Evolutionary conservation across 2,888 invertebrate genomes (phyloP), one percentile per base, ranked within the genome.

Genomic region (Uloborus plumipes): DNA sequence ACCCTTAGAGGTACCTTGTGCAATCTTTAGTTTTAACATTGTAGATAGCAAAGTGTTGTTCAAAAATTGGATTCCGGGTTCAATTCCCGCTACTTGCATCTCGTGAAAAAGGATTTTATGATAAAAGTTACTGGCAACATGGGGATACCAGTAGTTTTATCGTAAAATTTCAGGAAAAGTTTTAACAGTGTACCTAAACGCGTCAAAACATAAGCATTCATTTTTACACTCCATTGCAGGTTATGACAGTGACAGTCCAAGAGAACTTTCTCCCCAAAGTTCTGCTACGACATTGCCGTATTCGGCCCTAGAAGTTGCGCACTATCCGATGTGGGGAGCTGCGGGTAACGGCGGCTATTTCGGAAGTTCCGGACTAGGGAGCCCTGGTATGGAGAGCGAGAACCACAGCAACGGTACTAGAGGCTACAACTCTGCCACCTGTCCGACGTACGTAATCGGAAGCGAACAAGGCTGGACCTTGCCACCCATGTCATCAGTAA

Each of bases 281-380:
- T 71, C 18, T 18, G 51, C 64, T 18, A 62, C 64, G 6, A 50
- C 58, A n/a, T 71, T 55, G 15, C 77, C 64, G 7, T 64, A 78
- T 31, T 71, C 77, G 2, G 13, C 77, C 14, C 58, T 64, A 18
- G 77, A 78, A 13, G 70, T 70, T 53, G 15, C 69, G 1, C 62
- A 65, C 16, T 3, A 31, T 13, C 70, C 71, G 1, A 71, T 70
- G 77, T 70, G 77, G 70, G 77, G 70, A 7, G 70, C 77, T 20
- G 22, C 47, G 13, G 39, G n/a, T 18, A 64, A 55, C 58, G 58
- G 31, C 13, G 58, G 50, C 18, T 20, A 26, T 16, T 55, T 51
- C 15, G 47, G 61, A n/a, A 59, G 65, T 49, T 39, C 75, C 6
- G 77, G 71, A 4, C n/a, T 71, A 1, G 77, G 77, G 18, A 71